A percentile compares a stretch with the other conserved stretches of the same genome.
phyloP scores from a whole-genome alignment of 2,888 invertebrate genomes.

The Thymelicus sylvestris region DNA sequence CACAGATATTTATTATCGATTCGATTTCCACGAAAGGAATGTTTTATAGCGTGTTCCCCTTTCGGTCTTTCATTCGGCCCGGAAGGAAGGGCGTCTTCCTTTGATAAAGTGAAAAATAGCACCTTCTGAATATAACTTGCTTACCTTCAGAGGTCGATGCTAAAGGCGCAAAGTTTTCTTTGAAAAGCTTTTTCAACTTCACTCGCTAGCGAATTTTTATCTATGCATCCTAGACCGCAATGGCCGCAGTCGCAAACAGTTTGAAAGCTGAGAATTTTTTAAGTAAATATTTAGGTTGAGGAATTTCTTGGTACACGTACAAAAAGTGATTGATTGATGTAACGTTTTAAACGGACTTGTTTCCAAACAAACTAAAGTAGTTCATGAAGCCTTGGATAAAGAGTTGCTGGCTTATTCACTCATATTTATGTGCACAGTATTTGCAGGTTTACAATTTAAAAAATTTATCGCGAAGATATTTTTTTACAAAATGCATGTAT shows the following conservation, averaged over 20 bases:
- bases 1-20: slow-evolving; percentile 50
- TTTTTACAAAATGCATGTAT: too few species aligned
- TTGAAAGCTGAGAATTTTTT: background rate
- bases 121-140: slow-evolving; percentile 66
- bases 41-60: slow-evolving; percentile 70
- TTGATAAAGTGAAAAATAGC: slow-evolving; percentile 82
- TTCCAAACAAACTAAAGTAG: slow-evolving; percentile 5
- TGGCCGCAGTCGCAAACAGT: background rate
- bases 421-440: too few species aligned
- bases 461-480: too few species aligned
- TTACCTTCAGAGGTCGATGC: slow-evolving; percentile 56
- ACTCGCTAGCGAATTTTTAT: slow-evolving; percentile 27
- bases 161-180: slow-evolving; percentile 50
- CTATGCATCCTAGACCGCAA: slow-evolving; percentile 28
- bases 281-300: slow-evolving; percentile 2
- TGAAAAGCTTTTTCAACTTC: slow-evolving; percentile 33
- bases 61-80: slow-evolving; percentile 70
- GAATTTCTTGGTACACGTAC: background rate
- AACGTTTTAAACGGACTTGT: background rate
- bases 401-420: too few species aligned
- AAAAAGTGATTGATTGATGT: background rate
- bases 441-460: too few species aligned
- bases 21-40: slow-evolving; percentile 60
- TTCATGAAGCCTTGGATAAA: background rate
- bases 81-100: slow-evolving; percentile 76